These are phyloP conservation scores for Graptemys geographica DNA, from an alignment of 2,797 vertebrate genomes.

Conservation along the genomic window DNA sequence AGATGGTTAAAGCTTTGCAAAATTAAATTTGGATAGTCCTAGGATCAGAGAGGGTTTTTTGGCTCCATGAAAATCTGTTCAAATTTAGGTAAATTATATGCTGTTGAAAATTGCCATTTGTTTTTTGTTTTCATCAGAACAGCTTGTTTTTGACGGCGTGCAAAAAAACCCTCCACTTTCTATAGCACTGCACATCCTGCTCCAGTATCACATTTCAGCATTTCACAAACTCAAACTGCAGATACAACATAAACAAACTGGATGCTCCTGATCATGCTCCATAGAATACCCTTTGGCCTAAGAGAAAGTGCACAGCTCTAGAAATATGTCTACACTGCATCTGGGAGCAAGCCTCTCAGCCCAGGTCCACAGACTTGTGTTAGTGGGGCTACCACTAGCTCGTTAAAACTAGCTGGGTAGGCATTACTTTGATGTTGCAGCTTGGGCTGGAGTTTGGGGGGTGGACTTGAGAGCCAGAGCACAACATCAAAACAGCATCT, in stretches of 20 bases:
- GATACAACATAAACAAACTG: background rate
- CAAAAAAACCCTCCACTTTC: background rate
- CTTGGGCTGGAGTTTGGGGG: no score
- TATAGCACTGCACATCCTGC: background rate
- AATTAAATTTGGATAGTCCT: background rate
- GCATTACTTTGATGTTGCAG: no score
- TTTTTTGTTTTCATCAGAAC: background rate
- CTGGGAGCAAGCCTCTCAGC: no score
- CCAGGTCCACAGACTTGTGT: no score
- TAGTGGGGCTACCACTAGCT: no score
- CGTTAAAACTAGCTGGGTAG: no score
- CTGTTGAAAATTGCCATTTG: background rate
- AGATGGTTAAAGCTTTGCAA: background rate
- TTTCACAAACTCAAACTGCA: background rate
- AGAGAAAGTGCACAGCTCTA: background rate
- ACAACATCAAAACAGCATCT: no score
- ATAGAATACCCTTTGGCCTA: background rate
- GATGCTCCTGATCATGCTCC: background rate
- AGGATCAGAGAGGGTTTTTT: background rate
- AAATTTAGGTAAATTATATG: background rate
- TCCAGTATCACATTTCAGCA: background rate
- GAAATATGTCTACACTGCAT: no score
- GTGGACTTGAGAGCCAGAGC: no score
- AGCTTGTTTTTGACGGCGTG: background rate
- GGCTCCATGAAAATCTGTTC: background rate